Percentiles rank a stretch among this genome's conserved stretches.
Evolutionary conservation across 2,888 invertebrate species (phyloP).

Genomic region (Ellobium chinense): DNA sequence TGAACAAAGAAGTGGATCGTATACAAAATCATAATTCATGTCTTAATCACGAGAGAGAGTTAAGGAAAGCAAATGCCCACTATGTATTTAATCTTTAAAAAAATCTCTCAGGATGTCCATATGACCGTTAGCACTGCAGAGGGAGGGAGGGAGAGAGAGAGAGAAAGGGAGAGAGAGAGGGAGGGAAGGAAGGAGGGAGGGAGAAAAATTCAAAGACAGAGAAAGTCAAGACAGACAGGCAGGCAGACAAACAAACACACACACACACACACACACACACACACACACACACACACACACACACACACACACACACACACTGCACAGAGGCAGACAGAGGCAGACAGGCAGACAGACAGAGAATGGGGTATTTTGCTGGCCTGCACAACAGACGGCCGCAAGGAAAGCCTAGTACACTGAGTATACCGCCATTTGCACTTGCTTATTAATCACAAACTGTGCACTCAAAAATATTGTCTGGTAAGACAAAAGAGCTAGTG

Average conservation of each 20-base stretch:
- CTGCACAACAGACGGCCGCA: background rate
- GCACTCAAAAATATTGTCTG: too few species aligned
- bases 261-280: conserved; percentile 23
- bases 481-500: too few species aligned
- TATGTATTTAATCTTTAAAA: too few species aligned
- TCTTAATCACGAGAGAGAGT: too few species aligned
- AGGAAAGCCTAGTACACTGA: too few species aligned
- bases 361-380: background rate
- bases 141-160: background rate
- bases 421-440: too few species aligned
- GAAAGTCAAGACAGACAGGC: background rate
- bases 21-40: too few species aligned
- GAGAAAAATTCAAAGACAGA: background rate
- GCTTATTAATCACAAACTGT: too few species aligned
- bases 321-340: background rate
- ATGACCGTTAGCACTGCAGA: too few species aligned
- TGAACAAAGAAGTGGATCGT: too few species aligned
- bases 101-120: too few species aligned
- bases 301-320: background rate
- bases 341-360: conserved; percentile 10
- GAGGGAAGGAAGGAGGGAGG: background rate
- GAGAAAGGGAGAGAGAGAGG: background rate
- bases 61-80: too few species aligned
- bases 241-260: background rate
- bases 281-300: conserved; percentile 10